Percentiles rank a stretch among this genome's conserved stretches.
phyloP scores from a whole-genome alignment of 2,888 invertebrate species.

The Mystacides longicornis region DNA sequence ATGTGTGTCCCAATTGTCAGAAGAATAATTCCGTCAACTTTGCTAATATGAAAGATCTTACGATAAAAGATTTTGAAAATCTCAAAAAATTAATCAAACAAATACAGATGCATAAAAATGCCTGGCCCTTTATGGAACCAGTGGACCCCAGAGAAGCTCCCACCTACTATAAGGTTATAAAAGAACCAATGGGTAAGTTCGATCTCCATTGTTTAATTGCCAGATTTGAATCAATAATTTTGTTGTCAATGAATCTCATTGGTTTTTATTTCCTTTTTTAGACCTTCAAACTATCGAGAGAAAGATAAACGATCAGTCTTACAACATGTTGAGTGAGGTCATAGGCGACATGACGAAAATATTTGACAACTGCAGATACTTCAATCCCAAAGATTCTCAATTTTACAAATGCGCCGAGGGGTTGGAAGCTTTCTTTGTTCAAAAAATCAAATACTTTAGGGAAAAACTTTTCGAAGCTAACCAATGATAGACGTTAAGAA shows the following conservation, averaged over 20 bases:
- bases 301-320: conserved; percentile 74
- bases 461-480: conserved; percentile 69
- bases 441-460: conserved; percentile 82
- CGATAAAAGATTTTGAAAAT: conserved; percentile 71
- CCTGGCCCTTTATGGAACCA: conserved; percentile 97
- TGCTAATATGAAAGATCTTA: conserved; percentile 82
- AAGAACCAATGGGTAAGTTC: conserved; percentile 84
- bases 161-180: conserved; percentile 92
- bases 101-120: conserved; percentile 88
- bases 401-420: conserved; percentile 95
- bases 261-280: conserved; percentile 38
- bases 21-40: conserved; percentile 81
- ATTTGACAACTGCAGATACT: conserved; percentile 97
- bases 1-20: conserved; percentile 94
- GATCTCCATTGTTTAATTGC: not conserved
- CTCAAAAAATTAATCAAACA: conserved; percentile 82
- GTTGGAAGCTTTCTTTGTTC: conserved; percentile 90
- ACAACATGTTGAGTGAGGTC: conserved; percentile 87
- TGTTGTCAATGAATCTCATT: not conserved
- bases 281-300: conserved; percentile 90
- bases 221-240: not conserved
- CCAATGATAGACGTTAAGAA: conserved; percentile 31
- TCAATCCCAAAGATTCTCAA: conserved; percentile 91
- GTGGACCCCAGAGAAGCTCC: conserved; percentile 95
- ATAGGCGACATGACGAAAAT: conserved; percentile 97